These are phyloP conservation scores for Andrena fulva DNA, from an alignment of 2,888 invertebrate species.

Conservation along the genomic window DNA sequence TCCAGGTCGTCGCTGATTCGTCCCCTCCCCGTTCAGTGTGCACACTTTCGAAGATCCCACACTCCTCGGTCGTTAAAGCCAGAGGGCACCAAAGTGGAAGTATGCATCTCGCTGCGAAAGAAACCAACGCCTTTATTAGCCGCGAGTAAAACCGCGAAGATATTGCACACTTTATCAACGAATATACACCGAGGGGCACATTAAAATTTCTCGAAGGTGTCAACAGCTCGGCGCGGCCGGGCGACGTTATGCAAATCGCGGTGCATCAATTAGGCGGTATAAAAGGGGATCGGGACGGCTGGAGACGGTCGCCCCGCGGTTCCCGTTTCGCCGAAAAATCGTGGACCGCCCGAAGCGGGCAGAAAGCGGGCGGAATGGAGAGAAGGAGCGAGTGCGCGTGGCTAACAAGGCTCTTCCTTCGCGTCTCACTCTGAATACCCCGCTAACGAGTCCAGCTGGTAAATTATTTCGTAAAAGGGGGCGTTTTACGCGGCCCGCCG, in stretches of 20 bases:
- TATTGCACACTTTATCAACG: conserved; percentile 44
- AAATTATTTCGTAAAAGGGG: conserved; percentile 76
- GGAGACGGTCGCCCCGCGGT: conserved; percentile 11
- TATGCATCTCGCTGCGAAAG: conserved; percentile 12
- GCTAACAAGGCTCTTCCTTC: conserved; percentile 68
- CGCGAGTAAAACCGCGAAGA: conserved; percentile 36
- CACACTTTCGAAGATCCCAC: background rate
- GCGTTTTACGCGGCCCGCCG: conserved; percentile 65
- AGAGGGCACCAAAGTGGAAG: conserved; percentile 22
- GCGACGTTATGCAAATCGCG: conserved; percentile 63
- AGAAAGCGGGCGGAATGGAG: background rate
- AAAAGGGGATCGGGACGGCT: background rate
- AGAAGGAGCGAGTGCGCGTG: conserved; percentile 38
- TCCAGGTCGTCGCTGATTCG: background rate
- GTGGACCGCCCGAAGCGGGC: conserved; percentile 22
- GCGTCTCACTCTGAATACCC: conserved; percentile 67
- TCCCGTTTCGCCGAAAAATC: conserved; percentile 52
- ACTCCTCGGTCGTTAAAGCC: background rate
- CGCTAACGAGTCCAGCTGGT: conserved; percentile 75
- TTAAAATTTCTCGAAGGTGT: conserved; percentile 64
- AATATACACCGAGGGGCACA: conserved; percentile 19
- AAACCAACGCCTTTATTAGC: conserved; percentile 22
- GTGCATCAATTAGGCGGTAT: conserved; percentile 52
- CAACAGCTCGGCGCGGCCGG: conserved; percentile 50
- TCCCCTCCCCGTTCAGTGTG: background rate